Conservation (phyloP, 1,140 invertebrate species). For the Hesperophylax magnus region DNA sequence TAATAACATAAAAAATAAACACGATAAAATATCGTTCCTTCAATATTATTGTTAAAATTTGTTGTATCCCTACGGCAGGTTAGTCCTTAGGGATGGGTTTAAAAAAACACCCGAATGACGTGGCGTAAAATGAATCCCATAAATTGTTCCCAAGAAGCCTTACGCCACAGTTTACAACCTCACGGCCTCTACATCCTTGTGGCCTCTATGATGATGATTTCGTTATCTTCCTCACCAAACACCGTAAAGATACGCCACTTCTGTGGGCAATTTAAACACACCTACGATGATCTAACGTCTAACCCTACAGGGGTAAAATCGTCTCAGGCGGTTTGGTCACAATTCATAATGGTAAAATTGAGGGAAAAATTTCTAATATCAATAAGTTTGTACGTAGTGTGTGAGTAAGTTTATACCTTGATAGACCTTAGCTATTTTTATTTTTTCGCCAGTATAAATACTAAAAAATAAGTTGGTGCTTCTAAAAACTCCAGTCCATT, state of each 20-base stretch:
- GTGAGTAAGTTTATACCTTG: too few relatives aligned
- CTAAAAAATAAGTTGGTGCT: too few relatives aligned
- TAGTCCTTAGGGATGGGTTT: background rate
- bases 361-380: too few relatives aligned
- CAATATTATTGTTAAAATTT: background rate
- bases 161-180: background rate
- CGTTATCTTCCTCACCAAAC: slow-evolving; percentile 38
- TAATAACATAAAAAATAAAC: too few relatives aligned
- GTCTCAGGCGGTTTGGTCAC: too few relatives aligned
- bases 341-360: too few relatives aligned
- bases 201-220: slow-evolving; percentile 36
- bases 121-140: slow-evolving; percentile 54
- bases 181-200: background rate
- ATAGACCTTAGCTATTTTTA: too few relatives aligned
- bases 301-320: background rate
- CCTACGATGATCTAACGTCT: slow-evolving; percentile 9
- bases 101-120: slow-evolving; percentile 49
- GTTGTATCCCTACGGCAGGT: slow-evolving; percentile 7
- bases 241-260: slow-evolving; percentile 36
- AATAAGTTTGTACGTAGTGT: too few relatives aligned
- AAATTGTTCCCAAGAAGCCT: slow-evolving; percentile 33
- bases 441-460: too few relatives aligned
- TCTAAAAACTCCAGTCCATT: too few relatives aligned
- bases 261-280: slow-evolving; percentile 28
- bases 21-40: background rate